Base-by-base conservation (phyloP, 1,140 invertebrate species). In the Capitella teleta region DNA sequence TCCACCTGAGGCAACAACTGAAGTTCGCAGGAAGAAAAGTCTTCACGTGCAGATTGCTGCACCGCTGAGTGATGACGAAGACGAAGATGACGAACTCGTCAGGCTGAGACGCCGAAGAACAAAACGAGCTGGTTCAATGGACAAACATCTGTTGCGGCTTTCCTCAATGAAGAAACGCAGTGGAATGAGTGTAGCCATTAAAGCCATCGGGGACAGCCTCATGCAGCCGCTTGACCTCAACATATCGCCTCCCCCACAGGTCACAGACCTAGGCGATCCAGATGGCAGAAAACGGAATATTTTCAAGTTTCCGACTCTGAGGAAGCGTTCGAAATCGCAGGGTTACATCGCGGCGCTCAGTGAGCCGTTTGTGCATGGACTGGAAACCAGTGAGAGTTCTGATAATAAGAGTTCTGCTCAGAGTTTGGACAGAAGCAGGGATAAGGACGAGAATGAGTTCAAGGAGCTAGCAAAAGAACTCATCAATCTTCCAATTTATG, bases 401-500 rank as follows among this genome's bases (percentile, higher is more conserved):
- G n/a, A n/a, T n/a, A n/a, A n/a, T n/a, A n/a, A n/a, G n/a, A 32
- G 8, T 10, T 32, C 30, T 8, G 30, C n/a, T 8, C 8, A n/a
- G 30, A 32, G 30, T n/a, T 32, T n/a, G 8, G n/a, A 8, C n/a
- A 32, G 8, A 32, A 32, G n/a, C 30, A 10, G 8, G n/a, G 28
- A 26, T 8, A 47, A 47, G 18, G 28, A 50, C 12, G 37, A 50
- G 6, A 14, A 26, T 8, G 51, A 52, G 24, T 21, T 52, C 30
- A 52, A 47, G 28, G 42, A 67, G 37, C 66, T 72, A 42, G 62
- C 69, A 55, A 52, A 63, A 40, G 67, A 70, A 50, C 58, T 72
- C 4, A 71, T 69, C 16, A 72, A 72, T 53, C 57, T 72, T 19
- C 70, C 70, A 23, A 68, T 63, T 6, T 72, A 71, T 59, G 68